phyloP scores from a whole-genome alignment of 2,888 invertebrate species.

The Helobdella robusta region DNA sequence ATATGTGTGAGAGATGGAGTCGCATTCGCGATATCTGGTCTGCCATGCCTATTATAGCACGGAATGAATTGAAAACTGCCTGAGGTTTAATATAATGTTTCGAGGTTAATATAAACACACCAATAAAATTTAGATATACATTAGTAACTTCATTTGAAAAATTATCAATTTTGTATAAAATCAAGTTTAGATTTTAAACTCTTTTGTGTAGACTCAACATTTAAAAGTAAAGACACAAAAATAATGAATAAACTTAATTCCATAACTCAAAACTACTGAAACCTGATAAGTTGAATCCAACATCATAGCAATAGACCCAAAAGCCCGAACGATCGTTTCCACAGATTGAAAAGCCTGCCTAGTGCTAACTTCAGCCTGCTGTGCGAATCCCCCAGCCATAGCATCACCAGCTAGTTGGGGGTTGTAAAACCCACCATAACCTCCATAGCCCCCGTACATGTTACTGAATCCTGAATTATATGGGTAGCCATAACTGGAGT shows the following conservation, averaged over 20 bases:
- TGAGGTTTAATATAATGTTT: too few relatives aligned
- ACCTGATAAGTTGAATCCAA: constrained; percentile 87
- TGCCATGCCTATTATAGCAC: constrained; percentile 87
- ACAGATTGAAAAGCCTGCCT: constrained; percentile 87
- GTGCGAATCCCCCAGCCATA: constrained; percentile 60
- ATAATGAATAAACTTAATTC: background rate
- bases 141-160: too few relatives aligned
- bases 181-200: too few relatives aligned
- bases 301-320: constrained; percentile 89
- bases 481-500: too few relatives aligned
- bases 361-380: constrained; percentile 80
- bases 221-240: background rate
- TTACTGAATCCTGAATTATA: too few relatives aligned
- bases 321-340: constrained; percentile 79
- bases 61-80: constrained; percentile 86
- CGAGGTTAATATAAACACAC: too few relatives aligned
- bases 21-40: constrained; percentile 81
- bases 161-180: too few relatives aligned
- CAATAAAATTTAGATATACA: too few relatives aligned
- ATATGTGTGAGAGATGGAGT: constrained; percentile 71
- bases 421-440: too few relatives aligned
- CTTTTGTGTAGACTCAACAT: too few relatives aligned
- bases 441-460: too few relatives aligned
- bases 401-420: too few relatives aligned
- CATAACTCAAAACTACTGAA: background rate